Evolutionary conservation across 2,888 invertebrate species (phyloP).

Genomic region (Toxonevra muliebris): DNA sequence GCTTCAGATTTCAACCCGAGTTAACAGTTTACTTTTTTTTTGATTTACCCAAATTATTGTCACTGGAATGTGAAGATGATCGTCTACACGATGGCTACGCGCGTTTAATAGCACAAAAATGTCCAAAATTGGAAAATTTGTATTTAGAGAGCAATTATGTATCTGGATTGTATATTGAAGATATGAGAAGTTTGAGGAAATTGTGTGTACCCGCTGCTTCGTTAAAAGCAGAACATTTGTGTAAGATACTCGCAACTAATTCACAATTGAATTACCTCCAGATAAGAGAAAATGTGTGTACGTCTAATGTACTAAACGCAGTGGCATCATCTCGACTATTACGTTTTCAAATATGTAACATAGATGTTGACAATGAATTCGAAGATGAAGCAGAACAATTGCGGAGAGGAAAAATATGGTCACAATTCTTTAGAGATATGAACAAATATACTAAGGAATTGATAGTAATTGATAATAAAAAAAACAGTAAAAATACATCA

Average conservation of each 20-base stretch:
- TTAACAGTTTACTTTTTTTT: constrained; percentile 30
- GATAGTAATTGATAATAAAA: too few relatives aligned
- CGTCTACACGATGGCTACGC: not conserved
- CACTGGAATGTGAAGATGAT: not conserved
- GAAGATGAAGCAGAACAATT: too few relatives aligned
- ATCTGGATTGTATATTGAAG: not conserved
- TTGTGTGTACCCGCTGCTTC: not conserved
- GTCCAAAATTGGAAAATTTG: not conserved
- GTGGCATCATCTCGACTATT: too few relatives aligned
- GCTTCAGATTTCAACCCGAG: constrained; percentile 21
- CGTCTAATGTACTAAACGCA: too few relatives aligned
- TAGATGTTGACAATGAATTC: too few relatives aligned
- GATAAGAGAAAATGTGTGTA: too few relatives aligned
- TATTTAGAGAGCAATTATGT: not conserved
- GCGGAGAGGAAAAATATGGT: too few relatives aligned
- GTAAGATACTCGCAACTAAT: not conserved
- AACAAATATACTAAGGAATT: too few relatives aligned
- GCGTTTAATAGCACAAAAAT: not conserved
- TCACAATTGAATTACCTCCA: too few relatives aligned
- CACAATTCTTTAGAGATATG: too few relatives aligned
- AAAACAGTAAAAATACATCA: too few relatives aligned
- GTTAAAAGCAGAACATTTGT: not conserved
- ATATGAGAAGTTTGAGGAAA: not conserved
- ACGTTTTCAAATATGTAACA: too few relatives aligned
- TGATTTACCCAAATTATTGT: not conserved